phyloP scores from a whole-genome alignment of 2,113 vertebrate genomes.

The Delphinus delphis region DNA sequence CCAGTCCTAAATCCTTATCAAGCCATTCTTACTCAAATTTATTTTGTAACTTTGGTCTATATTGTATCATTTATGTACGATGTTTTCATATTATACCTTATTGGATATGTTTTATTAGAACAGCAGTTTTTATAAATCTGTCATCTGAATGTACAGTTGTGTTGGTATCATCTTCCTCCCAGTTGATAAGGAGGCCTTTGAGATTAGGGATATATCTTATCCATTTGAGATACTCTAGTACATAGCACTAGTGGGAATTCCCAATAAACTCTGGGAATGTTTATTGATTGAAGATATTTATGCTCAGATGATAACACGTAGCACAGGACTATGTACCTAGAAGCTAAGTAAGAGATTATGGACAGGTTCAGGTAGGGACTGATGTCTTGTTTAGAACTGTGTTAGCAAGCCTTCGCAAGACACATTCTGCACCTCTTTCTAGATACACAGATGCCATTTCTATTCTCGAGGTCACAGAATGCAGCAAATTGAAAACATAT shows the following conservation, averaged over 20 bases:
- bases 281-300: neutral
- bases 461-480: conserved; percentile 4
- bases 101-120: neutral
- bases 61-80: neutral
- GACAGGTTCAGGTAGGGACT: neutral
- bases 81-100: neutral
- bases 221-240: neutral
- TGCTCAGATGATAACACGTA: neutral
- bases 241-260: neutral
- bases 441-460: neutral
- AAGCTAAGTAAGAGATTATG: neutral
- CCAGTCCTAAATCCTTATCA: neutral
- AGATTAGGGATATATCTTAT: neutral
- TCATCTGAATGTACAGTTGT: neutral
- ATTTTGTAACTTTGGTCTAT: neutral
- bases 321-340: neutral
- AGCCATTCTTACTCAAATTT: neutral
- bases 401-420: neutral
- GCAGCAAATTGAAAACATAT: conserved; percentile 59
- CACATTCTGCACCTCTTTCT: neutral
- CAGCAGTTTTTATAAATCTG: neutral
- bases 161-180: neutral
- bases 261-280: neutral
- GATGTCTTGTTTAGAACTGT: neutral
- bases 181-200: neutral